Evolutionary conservation across 1,140 invertebrate genomes (phyloP), one percentile per base, ranked within the genome.

Genomic region (Melitaea cinxia): DNA sequence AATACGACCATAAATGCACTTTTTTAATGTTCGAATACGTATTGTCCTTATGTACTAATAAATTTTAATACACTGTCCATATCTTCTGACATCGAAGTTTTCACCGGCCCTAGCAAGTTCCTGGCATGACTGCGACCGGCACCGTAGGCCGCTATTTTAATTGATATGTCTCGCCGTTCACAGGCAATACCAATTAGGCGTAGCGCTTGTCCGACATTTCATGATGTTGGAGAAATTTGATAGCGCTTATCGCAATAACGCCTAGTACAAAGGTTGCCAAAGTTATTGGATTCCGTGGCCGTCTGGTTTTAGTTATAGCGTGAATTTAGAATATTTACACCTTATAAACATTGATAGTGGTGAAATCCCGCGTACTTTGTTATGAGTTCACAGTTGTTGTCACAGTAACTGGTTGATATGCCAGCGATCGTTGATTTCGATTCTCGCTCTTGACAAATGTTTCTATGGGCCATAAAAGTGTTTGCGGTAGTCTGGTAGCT

Each of bases 121-220:
- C 70, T 52, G 70, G 66, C 77, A 77, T 72, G 70, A 62, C 64
- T 64, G 69, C 57, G 49, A 58, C 37, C 49, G 47, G 68, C 65
- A 63, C 64, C 66, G 60, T 49, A 60, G 50, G 67, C 70, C 54
- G 75, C 80, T 75, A 82, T 82, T 82, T 85, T 85, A 85, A 83
- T 85, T 83, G 81, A 83, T 82, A 82, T 81, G 83, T 83, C 78
- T 78, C 70, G 67, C 70, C 71, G 68, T 72, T 77, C 75, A 73
- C 71, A 75, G 72, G 56, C 74, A 68, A 73, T 83, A 76, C 68
- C 72, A 73, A 78, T 80, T 75, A 75, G 60, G 62, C 60, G 15
- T 59, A 59, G 56, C 33, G 30, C 60, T 67, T 54, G 69, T 66
- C 47, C 42, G 65, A 54, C 60, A 58, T 63, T 54, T 62, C 60